phyloP scores from a whole-genome alignment of 2,113 vertebrate species.

The Hippocampus comes region DNA sequence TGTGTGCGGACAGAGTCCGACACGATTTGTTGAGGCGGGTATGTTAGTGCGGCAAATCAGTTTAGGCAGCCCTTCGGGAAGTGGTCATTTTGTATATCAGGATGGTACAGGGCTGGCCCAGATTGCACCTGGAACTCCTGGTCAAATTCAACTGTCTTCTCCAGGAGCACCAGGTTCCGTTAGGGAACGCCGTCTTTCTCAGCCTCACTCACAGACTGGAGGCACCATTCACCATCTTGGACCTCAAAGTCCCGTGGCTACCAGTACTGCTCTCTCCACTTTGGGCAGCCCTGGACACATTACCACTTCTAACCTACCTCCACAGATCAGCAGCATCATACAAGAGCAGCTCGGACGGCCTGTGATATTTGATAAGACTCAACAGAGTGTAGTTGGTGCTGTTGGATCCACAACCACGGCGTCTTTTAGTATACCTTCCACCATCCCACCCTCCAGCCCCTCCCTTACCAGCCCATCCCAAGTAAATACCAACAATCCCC shows the following conservation, averaged over 20 bases:
- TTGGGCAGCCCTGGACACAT: constrained; percentile 83
- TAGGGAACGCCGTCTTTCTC: constrained; percentile 82
- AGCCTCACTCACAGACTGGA: constrained; percentile 88
- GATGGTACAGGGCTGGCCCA: constrained; percentile 84
- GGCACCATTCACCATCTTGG: constrained; percentile 89
- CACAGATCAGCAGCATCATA: constrained; percentile 91
- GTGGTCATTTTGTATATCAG: constrained; percentile 85
- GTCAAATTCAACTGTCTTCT: constrained; percentile 79
- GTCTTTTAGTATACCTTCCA: constrained; percentile 80
- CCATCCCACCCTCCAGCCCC: constrained; percentile 85
- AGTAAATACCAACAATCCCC: constrained; percentile 77
- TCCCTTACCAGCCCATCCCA: constrained; percentile 79
- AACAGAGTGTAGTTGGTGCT: constrained; percentile 75
- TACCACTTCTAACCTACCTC: constrained; percentile 85
- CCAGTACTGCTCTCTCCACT: constrained; percentile 71
- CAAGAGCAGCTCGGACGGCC: constrained; percentile 84
- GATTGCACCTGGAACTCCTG: constrained; percentile 75
- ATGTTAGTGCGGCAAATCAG: constrained; percentile 85
- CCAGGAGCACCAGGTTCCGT: constrained; percentile 70
- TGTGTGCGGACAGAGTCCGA: constrained; percentile 84
- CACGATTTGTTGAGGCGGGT: constrained; percentile 81
- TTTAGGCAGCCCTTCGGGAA: constrained; percentile 76
- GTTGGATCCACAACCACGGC: constrained; percentile 70
- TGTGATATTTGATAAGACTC: constrained; percentile 80
- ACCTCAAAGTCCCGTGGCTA: constrained; percentile 85